Evolutionary conservation across 1,140 invertebrate species (phyloP), one percentile per base, ranked within the genome.

Genomic region (Plectrocnemia conspersa): DNA sequence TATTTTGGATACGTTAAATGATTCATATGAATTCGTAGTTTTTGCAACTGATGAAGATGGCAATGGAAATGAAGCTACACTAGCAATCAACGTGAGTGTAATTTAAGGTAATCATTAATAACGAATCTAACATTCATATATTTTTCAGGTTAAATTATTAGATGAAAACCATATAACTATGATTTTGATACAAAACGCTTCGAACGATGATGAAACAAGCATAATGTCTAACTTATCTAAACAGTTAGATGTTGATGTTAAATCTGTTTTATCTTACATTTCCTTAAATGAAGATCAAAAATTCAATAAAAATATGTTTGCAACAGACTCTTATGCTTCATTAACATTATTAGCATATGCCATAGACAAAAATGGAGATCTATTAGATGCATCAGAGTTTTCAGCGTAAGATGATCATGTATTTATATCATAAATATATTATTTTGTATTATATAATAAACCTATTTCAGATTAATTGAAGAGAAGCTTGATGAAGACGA

Each of bases 61-160:
- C 10, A 27, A 24, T 13, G 60, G 60, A 18, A 16, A 27, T 0
- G 1, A 10, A 19, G 25, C 50, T 7, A 16, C 41, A 19, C 18
- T 57, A n/a, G 25, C 16, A 1, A 52, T 64, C 13, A 19, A 52
- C 40, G 63, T 64, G 54, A 32, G 18, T 7, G 25, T 15, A 7
- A 29, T 47, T 32, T 19, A 25, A 25, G 29, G 3, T 19, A 19
- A 36, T 9, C 13, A 42, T 40, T 42, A 10, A 41, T 21, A 19
- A 3, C 21, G 27, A 38, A 33, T 24, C 23, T 7, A 5, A 36
- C 5, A 7, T 36, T 36, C 18, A 19, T 42, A 29, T 23, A 23
- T 45, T 60, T 38, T 10, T 21, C 47, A 65, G 64, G 61, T 65
- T 2, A 64, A 63, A 62, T 16, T 54, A n/a, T 55, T 65, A 32